Evolutionary conservation across 2,888 invertebrate genomes (phyloP).

Genomic region (Chrysina gloriosa): DNA sequence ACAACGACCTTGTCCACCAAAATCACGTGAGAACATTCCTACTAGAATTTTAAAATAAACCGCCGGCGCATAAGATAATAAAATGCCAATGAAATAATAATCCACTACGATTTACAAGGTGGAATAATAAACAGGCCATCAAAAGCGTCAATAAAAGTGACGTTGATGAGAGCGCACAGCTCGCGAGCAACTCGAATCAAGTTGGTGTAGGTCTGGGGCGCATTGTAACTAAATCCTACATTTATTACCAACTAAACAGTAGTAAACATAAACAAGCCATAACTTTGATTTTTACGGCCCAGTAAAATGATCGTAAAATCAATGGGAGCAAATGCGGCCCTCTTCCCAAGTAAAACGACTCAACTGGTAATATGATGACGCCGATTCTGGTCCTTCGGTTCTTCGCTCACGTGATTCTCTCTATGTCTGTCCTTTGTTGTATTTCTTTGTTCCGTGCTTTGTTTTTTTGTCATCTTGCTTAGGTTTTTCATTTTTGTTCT

Average conservation of each 20-base stretch:
- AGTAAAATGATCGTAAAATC: slow-evolving; percentile 66
- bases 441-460: slow-evolving; percentile 45
- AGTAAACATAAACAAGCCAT: slow-evolving; percentile 67
- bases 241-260: slow-evolving; percentile 65
- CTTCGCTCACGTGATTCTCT: slow-evolving; percentile 29
- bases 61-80: slow-evolving; percentile 55
- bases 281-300: slow-evolving; percentile 65
- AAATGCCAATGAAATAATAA: slow-evolving; percentile 60
- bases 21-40: slow-evolving; percentile 42
- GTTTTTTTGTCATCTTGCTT: slow-evolving; percentile 1
- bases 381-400: slow-evolving; percentile 42
- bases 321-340: slow-evolving; percentile 60
- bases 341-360: slow-evolving; percentile 46
- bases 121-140: slow-evolving; percentile 65
- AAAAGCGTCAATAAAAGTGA: slow-evolving; percentile 63
- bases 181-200: slow-evolving; percentile 56
- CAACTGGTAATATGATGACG: slow-evolving; percentile 25
- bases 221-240: slow-evolving; percentile 60
- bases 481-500: neutral
- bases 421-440: slow-evolving; percentile 49
- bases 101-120: slow-evolving; percentile 61
- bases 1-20: too few relatives aligned
- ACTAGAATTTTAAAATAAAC: slow-evolving; percentile 50
- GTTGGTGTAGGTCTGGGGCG: slow-evolving; percentile 62
- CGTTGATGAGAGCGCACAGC: slow-evolving; percentile 58